phyloP scores from a whole-genome alignment of 92 coral and sea anemone species.

The Anthopleura xanthogrammica region DNA sequence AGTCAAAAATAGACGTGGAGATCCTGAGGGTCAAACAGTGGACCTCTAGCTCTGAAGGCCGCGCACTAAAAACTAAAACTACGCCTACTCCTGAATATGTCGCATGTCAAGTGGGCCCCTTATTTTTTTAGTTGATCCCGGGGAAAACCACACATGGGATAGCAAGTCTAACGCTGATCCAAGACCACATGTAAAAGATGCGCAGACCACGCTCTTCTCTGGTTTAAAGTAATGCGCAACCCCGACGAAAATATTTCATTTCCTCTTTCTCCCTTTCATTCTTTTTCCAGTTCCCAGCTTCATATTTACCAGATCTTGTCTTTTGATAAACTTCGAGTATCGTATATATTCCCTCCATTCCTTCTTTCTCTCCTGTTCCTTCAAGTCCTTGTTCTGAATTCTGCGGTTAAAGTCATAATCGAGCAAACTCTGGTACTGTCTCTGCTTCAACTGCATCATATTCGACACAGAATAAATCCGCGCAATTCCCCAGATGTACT shows the following conservation, averaged over 20 bases:
- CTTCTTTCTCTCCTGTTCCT: slow-evolving; percentile 73
- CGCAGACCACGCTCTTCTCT: too few species aligned
- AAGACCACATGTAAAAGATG: too few species aligned
- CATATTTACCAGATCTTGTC: slow-evolving; percentile 77
- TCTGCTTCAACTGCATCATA: slow-evolving; percentile 77
- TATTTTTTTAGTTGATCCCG: too few species aligned
- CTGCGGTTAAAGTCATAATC: slow-evolving; percentile 86
- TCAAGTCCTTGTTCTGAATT: slow-evolving; percentile 73
- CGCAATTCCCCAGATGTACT: slow-evolving; percentile 98
- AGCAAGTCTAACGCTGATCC: too few species aligned
- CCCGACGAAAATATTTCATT: too few species aligned
- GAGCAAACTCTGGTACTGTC: slow-evolving; percentile 84
- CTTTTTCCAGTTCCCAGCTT: not conserved
- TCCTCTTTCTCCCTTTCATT: not conserved
- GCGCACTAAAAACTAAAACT: too few species aligned
- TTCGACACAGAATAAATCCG: slow-evolving; percentile 82
- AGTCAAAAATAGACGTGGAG: too few species aligned
- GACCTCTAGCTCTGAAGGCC: too few species aligned
- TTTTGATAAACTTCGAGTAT: slow-evolving; percentile 78
- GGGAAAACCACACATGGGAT: too few species aligned
- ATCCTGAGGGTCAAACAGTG: too few species aligned
- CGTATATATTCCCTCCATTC: slow-evolving; percentile 91
- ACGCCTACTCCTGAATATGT: too few species aligned
- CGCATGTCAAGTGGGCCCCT: too few species aligned
- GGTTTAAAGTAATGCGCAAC: not conserved